Evolutionary conservation across 1,140 invertebrate genomes (phyloP), one percentile per base, ranked within the genome.

Genomic region (Lepeophtheirus salmonis): DNA sequence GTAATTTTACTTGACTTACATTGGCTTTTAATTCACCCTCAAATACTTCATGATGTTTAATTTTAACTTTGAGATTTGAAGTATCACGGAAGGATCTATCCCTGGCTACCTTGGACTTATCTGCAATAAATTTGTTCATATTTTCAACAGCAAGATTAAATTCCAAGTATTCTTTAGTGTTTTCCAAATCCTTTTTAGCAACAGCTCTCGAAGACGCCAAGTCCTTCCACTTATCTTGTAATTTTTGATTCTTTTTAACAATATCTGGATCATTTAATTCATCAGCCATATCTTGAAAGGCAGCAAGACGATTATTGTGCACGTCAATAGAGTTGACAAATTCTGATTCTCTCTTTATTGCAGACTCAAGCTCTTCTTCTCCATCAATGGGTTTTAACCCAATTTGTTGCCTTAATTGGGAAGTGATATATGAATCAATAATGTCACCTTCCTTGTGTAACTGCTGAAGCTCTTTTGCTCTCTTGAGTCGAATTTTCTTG

Each of bases 11-110:
- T 68, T 89, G 84, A 14, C 86, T 86, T 71, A 90, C 86, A 69
- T 94, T 94, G 0, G 89, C 85, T 41, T 86, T 77, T 3, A 98
- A 70, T 69, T 98, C 95, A 17, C 91, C 76, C 68, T 97, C 90
- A 69, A 97, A 97, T 0, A 92, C 94, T 71, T 97, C 90, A 68
- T 98, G 94, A 68, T 96, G 96, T 70, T 97, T 89, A 1, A 97
- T 73, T 70, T 97, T 97, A 1, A 89, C 77, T 62, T 90, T 86
- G 41, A 97, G 73, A 68, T 96, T 95, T 41, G 79, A 83, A 16
- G 95, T 73, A 67, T 97, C 91, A 22, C 87, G 78, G 68, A 94
- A 95, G 57, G 83, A 90, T 67, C 96, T 89, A 67, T 97, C 92
- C 3, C 81, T 82, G 0, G 90, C 89, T 2, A 84, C 84, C 69